Evolutionary conservation across 2,888 invertebrate genomes (phyloP), one percentile per base, ranked within the genome.

Genomic region (Alloscopus bannaensis): DNA sequence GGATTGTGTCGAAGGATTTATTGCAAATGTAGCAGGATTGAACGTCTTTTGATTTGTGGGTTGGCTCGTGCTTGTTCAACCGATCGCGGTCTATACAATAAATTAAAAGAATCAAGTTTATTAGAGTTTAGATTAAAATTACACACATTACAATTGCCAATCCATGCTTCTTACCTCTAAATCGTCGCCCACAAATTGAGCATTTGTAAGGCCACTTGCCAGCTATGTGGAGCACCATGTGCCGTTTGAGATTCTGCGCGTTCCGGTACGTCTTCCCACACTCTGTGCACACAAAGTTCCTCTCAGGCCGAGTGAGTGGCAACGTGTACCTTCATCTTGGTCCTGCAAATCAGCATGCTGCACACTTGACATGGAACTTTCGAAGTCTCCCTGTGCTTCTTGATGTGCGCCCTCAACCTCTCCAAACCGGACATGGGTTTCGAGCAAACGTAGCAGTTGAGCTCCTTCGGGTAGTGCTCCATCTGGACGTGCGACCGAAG

Each of bases 141-240:
- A n/a, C n/a, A n/a, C n/a, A n/a, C n/a, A n/a, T n/a, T n/a, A n/a
- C n/a, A n/a, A n/a, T n/a, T n/a, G n/a, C n/a, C n/a, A n/a, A n/a
- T n/a, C n/a, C n/a, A n/a, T n/a, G n/a, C n/a, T n/a, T n/a, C 36
- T 36, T 36, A 36, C 50, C 20, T 50, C 8, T 50, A 22, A 50
- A 50, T 20, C n/a, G 1, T 20, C 20, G 1, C 22, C 50, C 50
- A 18, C 50, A 50, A 18, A 50, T 50, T 11, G 11, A 20, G 50
- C 50, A 50, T 2, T 18, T 18, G 50, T 18, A 50, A 3, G 50
- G 50, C 22, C 20, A 11, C 2, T 20, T 20, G 2, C 50, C 50
- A 18, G 20, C 3, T n/a, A n/a, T n/a, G 50, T 50, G 50, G 2
- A 22, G 11, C n/a, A 50, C 11, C 3, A 18, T 18, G 50, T 50